Evolutionary conservation across 2,113 vertebrate species (phyloP).

Genomic region (Rhinolophus ferrumequinum): DNA sequence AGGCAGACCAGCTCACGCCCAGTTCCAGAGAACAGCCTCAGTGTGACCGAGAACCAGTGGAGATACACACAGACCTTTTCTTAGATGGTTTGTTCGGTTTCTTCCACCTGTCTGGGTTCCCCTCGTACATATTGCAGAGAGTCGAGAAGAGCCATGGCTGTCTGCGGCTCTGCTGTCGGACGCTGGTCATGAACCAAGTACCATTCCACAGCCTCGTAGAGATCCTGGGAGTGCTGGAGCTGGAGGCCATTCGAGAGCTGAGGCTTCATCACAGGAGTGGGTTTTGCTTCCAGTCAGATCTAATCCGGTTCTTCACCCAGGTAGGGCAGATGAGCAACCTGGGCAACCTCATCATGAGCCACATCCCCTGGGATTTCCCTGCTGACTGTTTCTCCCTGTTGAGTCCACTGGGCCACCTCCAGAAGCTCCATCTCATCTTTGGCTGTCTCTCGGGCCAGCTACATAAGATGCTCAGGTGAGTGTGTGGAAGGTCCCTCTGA

Average conservation of each 20-base stretch:
- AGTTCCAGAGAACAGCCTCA: background rate
- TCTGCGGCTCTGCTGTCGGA: constrained; percentile 88
- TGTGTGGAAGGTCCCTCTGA: background rate
- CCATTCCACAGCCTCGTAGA: constrained; percentile 81
- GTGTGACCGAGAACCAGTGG: background rate
- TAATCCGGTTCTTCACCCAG: constrained; percentile 86
- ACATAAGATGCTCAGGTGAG: constrained; percentile 89
- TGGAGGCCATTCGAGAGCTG: constrained; percentile 84
- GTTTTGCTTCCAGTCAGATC: background rate
- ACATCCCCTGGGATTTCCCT: constrained; percentile 90
- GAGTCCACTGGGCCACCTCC: constrained; percentile 82
- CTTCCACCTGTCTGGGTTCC: background rate
- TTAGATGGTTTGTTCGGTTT: background rate
- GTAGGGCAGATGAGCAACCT: constrained; percentile 86
- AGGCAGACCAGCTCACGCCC: background rate
- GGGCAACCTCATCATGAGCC: constrained; percentile 89
- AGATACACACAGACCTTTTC: background rate
- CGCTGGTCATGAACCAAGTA: constrained; percentile 90
- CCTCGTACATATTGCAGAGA: background rate
- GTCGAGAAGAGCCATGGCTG: constrained; percentile 69
- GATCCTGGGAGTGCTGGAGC: constrained; percentile 87
- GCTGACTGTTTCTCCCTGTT: constrained; percentile 85
- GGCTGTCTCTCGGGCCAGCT: constrained; percentile 90
- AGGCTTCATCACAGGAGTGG: background rate
- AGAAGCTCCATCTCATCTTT: constrained; percentile 89